Evolutionary conservation across 2,888 invertebrate genomes (phyloP).

Genomic region (Drosophila basisetae): DNA sequence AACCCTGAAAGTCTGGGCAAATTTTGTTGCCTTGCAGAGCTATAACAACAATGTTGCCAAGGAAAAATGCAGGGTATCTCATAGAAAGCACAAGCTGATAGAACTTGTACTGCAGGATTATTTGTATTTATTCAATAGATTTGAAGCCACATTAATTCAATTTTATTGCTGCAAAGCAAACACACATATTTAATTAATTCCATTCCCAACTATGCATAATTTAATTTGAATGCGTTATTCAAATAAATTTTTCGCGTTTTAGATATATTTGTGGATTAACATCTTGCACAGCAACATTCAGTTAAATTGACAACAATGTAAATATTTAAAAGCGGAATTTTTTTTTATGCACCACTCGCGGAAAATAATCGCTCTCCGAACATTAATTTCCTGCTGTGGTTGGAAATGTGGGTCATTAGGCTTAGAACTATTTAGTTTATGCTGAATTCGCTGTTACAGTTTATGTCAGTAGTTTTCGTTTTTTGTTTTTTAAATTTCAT

Average conservation of each 20-base stretch:
- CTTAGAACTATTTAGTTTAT: slow-evolving; percentile 28
- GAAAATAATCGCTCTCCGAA: slow-evolving; percentile 13
- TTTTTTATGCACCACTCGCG: slow-evolving; percentile 37
- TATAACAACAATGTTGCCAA: not conserved
- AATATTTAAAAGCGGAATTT: slow-evolving; percentile 28
- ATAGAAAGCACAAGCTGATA: too few relatives aligned
- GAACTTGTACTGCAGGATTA: not conserved
- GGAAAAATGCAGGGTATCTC: not conserved
- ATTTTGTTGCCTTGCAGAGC: not conserved
- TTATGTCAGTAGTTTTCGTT: not conserved
- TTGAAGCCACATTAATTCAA: slow-evolving; percentile 9
- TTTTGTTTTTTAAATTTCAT: not conserved
- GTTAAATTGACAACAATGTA: slow-evolving; percentile 13
- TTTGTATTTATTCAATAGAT: not conserved
- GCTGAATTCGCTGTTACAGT: slow-evolving; percentile 22
- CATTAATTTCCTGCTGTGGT: slow-evolving; percentile 1
- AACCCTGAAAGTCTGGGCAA: not conserved
- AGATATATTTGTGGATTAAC: not conserved
- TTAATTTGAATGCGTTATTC: slow-evolving; percentile 11
- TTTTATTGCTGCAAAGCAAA: not conserved
- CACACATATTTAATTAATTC: slow-evolving; percentile 19
- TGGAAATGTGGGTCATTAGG: slow-evolving; percentile 34
- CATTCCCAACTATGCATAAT: slow-evolving; percentile 9
- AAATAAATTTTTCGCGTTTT: not conserved
- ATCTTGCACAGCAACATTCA: not conserved